Conservation (phyloP, 2,797 vertebrate species). For the Ficedula albicollis region DNA sequence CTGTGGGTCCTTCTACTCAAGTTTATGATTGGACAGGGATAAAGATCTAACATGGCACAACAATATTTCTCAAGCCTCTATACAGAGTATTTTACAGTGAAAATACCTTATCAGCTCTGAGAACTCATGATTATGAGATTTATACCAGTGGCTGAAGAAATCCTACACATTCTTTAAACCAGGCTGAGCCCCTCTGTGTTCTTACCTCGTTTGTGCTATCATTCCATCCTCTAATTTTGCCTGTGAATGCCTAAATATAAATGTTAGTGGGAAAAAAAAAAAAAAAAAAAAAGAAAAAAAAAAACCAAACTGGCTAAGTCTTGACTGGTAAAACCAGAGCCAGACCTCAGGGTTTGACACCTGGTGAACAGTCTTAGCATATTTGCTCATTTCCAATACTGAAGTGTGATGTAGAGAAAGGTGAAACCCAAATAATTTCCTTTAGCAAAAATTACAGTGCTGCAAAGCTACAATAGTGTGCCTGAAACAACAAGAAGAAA, state of each 20-base stretch:
- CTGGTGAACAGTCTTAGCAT: not conserved
- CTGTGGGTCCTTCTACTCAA: not conserved
- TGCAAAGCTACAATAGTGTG: not conserved
- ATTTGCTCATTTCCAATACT: not conserved
- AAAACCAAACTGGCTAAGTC: not conserved
- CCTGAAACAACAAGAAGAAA: slow-evolving; percentile 20
- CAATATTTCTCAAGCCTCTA: not conserved
- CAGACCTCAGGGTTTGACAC: not conserved
- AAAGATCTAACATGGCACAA: not conserved
- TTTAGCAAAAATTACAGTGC: slow-evolving; percentile 1
- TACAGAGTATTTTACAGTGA: not conserved
- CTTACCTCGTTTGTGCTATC: not conserved
- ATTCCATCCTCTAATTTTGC: not conserved
- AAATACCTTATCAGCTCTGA: not conserved
- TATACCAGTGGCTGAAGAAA: not conserved
- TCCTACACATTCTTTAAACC: not conserved
- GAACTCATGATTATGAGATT: not conserved
- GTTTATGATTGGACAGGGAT: not conserved
- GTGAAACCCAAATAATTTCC: slow-evolving; percentile 16
- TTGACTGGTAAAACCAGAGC: not conserved
- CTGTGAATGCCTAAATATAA: not conserved
- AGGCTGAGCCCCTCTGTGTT: not conserved
- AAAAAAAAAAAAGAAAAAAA: not conserved
- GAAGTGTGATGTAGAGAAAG: not conserved
- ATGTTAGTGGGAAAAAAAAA: not conserved